A percentile compares a stretch with the other conserved stretches of the same genome.
These are phyloP conservation scores for Cephus cinctus DNA, from an alignment of 1,140 invertebrate species.

Conservation along the genomic window DNA sequence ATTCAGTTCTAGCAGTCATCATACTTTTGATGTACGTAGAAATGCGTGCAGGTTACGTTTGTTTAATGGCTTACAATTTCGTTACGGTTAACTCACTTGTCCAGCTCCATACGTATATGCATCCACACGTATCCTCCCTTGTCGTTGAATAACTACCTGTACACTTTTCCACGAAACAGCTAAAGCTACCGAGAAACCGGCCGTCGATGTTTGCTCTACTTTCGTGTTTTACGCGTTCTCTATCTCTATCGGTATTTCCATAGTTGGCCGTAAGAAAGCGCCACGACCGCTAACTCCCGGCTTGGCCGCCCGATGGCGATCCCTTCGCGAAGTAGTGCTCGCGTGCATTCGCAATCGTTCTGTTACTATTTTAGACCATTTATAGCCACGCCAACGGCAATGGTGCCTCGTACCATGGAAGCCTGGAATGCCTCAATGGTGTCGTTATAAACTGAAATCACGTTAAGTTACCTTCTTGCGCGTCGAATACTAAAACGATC, in stretches of 20 bases:
- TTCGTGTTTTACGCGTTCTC: no score
- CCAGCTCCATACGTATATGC: neutral
- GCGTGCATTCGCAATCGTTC: no score
- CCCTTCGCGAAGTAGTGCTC: no score
- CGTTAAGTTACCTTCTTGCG: slow-evolving; percentile 29
- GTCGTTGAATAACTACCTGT: no score
- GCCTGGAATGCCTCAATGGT: slow-evolving; percentile 2
- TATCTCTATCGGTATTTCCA: slow-evolving; percentile 4
- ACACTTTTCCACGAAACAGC: no score
- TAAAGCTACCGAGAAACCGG: no score
- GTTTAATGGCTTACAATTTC: neutral
- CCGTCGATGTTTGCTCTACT: no score
- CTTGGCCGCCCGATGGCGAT: neutral
- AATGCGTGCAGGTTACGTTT: neutral
- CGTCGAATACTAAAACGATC: slow-evolving; percentile 30
- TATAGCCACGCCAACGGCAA: neutral
- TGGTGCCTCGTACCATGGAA: neutral
- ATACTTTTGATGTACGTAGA: slow-evolving; percentile 16
- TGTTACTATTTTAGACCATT: no score
- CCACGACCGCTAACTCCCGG: neutral
- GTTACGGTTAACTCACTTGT: neutral
- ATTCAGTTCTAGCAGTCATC: slow-evolving; percentile 19
- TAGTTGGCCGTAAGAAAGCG: neutral
- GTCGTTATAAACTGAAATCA: slow-evolving; percentile 36
- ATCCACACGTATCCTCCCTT: neutral